These are phyloP conservation scores for Lasioglossum zephyrum DNA, from an alignment of 2,888 invertebrate genomes.

Conservation along the genomic window DNA sequence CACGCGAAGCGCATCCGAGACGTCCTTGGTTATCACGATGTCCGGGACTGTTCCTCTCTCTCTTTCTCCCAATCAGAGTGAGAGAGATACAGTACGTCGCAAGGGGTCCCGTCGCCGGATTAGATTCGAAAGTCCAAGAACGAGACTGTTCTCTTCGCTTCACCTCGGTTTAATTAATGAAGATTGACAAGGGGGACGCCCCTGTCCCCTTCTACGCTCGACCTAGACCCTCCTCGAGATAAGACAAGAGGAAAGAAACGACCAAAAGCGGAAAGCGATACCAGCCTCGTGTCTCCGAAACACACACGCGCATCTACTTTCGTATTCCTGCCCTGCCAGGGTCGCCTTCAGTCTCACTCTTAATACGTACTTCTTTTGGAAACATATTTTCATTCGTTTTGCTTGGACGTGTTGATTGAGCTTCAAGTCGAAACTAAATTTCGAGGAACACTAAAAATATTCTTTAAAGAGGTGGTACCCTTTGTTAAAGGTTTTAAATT, in stretches of 20 bases:
- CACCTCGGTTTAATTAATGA: conserved; percentile 74
- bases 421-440: neutral
- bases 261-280: conserved; percentile 33
- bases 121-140: conserved; percentile 51
- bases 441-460: neutral
- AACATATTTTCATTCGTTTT: neutral
- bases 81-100: neutral
- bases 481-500: neutral
- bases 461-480: neutral
- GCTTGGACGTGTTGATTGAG: neutral
- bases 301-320: neutral
- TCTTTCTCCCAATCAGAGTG: neutral
- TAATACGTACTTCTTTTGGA: neutral
- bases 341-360: neutral
- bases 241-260: conserved; percentile 50
- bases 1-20: neutral
- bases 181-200: conserved; percentile 68
- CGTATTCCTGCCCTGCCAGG: neutral
- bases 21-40: conserved; percentile 9
- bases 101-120: conserved; percentile 19
- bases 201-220: conserved; percentile 25
- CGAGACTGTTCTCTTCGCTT: conserved; percentile 5
- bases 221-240: conserved; percentile 39
- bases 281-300: conserved; percentile 23
- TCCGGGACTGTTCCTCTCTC: neutral